phyloP scores from a whole-genome alignment of 2,888 invertebrate genomes.

The Zygothrica quintamaculata region DNA sequence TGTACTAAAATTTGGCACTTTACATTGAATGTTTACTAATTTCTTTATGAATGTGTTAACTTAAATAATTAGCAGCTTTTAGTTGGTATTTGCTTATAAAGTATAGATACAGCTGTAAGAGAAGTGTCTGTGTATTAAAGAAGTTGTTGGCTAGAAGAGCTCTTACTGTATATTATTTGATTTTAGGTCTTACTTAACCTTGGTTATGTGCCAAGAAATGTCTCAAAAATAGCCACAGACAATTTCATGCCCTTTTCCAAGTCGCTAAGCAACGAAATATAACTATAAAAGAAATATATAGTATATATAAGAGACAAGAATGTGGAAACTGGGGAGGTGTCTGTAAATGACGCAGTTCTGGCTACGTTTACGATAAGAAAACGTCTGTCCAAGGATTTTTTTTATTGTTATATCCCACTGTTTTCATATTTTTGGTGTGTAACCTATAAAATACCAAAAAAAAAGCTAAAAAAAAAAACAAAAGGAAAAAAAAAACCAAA shows the following conservation, averaged over 20 bases:
- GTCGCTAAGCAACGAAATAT: constrained; percentile 48
- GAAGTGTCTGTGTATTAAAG: too few relatives aligned
- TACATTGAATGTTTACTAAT: too few relatives aligned
- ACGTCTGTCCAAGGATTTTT: constrained; percentile 21
- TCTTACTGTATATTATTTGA: neutral
- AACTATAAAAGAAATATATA: neutral
- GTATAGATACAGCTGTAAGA: too few relatives aligned
- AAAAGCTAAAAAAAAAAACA: too few relatives aligned
- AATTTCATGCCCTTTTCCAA: constrained; percentile 45
- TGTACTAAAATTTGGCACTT: too few relatives aligned
- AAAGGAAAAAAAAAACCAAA: too few relatives aligned
- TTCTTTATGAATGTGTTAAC: too few relatives aligned
- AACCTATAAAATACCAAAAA: constrained; percentile 22
- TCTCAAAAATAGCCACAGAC: constrained; percentile 22
- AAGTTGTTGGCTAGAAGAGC: too few relatives aligned
- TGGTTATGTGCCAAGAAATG: constrained; percentile 64
- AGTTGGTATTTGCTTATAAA: too few relatives aligned
- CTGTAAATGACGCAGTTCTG: constrained; percentile 33
- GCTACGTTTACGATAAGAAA: constrained; percentile 37
- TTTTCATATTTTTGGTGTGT: neutral
- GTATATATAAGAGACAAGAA: neutral
- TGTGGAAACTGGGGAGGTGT: neutral
- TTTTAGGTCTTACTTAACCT: constrained; percentile 50
- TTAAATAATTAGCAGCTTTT: too few relatives aligned
- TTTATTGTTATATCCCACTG: neutral